A percentile compares a stretch with the other conserved stretches of the same genome.
Evolutionary conservation across 2,888 invertebrate species (phyloP).

Genomic region (Nomada ruficornis): DNA sequence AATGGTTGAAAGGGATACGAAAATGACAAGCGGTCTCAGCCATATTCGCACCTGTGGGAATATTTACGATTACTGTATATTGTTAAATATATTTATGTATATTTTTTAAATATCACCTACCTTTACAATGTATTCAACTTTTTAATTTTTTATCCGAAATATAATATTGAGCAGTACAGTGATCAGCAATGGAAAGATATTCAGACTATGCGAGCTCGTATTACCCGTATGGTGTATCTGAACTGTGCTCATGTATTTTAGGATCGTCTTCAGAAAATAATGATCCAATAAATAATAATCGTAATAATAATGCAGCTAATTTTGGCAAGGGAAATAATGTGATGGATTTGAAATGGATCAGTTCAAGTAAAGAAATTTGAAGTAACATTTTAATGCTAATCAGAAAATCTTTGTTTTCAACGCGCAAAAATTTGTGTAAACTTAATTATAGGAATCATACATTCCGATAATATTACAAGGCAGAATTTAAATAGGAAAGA

Average conservation of each 20-base stretch:
- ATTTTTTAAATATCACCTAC: neutral
- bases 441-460: constrained; percentile 52
- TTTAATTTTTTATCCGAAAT: neutral
- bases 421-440: neutral
- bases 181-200: constrained; percentile 7
- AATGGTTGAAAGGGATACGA: too few species aligned
- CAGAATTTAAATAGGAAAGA: constrained; percentile 17
- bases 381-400: neutral
- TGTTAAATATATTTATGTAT: neutral
- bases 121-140: neutral
- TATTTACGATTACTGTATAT: too few species aligned
- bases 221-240: neutral
- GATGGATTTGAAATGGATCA: constrained; percentile 31
- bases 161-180: neutral
- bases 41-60: too few species aligned
- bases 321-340: neutral
- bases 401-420: neutral
- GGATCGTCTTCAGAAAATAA: neutral
- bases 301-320: too few species aligned
- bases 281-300: neutral
- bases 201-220: too few species aligned
- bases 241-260: neutral
- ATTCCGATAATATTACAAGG: constrained; percentile 55
- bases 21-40: too few species aligned
- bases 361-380: constrained; percentile 35